Conservation (phyloP, 1,140 invertebrate genomes). For the Artemia franciscana region DNA sequence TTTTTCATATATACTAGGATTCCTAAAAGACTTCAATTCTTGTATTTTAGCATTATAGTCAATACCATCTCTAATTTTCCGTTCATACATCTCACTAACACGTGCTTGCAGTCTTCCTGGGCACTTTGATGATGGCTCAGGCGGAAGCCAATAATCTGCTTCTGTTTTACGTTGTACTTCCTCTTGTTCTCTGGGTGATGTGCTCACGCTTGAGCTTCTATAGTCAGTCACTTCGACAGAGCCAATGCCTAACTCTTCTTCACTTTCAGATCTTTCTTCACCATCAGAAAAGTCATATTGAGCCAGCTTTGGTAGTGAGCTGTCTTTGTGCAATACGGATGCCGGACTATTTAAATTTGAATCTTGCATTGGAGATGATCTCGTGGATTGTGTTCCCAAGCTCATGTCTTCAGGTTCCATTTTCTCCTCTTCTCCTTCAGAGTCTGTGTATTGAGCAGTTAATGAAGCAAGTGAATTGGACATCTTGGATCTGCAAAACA, state of each 20-base stretch:
- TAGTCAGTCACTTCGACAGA: conserved; percentile 11
- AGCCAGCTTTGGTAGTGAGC: neutral
- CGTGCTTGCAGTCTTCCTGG: conserved; percentile 29
- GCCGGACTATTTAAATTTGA: neutral
- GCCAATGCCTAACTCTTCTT: conserved; percentile 14
- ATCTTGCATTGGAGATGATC: neutral
- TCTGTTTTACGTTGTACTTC: conserved; percentile 3
- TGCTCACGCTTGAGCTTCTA: neutral
- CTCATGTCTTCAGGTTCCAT: neutral
- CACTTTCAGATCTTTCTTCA: conserved; percentile 6
- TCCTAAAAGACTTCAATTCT: conserved; percentile 71
- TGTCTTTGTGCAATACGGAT: neutral
- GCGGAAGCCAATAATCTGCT: conserved; percentile 8
- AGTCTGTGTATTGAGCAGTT: conserved; percentile 23
- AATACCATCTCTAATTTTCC: conserved; percentile 40
- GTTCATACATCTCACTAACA: conserved; percentile 49
- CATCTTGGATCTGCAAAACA: no score
- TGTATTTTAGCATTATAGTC: conserved; percentile 79
- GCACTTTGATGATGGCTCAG: conserved; percentile 10
- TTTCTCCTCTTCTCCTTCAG: conserved; percentile 21
- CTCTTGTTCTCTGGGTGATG: neutral
- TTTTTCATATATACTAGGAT: conserved; percentile 93
- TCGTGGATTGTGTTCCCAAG: neutral
- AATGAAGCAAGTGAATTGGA: conserved; percentile 16
- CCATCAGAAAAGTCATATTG: neutral